Percentiles rank a stretch among this genome's conserved stretches.
Evolutionary conservation across 2,888 invertebrate genomes (phyloP).

Genomic region (Drosophila barbarae): DNA sequence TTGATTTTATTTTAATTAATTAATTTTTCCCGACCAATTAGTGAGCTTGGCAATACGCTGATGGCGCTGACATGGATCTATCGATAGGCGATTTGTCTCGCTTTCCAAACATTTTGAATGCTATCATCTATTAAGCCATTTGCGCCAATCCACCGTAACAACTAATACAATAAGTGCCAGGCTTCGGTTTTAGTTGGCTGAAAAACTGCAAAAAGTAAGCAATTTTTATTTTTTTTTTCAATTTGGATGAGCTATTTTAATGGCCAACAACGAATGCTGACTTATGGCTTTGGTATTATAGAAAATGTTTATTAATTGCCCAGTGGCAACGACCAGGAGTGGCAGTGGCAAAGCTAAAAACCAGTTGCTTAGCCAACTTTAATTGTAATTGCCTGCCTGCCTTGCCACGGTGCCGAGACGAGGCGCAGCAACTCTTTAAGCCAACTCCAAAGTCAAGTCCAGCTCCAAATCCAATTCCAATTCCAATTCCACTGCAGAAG

Average conservation of each 20-base stretch:
- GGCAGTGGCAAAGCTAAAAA: constrained; percentile 31
- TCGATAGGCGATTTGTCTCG: constrained; percentile 28
- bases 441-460: constrained; percentile 13
- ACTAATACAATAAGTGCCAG: constrained; percentile 1
- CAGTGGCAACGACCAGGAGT: constrained; percentile 50
- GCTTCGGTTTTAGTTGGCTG: constrained; percentile 6
- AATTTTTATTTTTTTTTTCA: constrained; percentile 48
- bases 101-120: constrained; percentile 36
- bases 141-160: constrained; percentile 30
- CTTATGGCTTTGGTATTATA: constrained; percentile 36
- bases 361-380: constrained; percentile 57
- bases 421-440: constrained; percentile 13
- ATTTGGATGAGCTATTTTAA: constrained; percentile 67
- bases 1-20: neutral
- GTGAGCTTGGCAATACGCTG: neutral
- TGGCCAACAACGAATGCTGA: constrained; percentile 49
- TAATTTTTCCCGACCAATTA: neutral
- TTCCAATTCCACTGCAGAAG: constrained; percentile 27
- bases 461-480: constrained; percentile 22
- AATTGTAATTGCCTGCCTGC: constrained; percentile 65
- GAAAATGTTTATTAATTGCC: constrained; percentile 63
- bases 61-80: constrained; percentile 7
- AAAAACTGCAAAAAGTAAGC: constrained; percentile 8
- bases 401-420: constrained; percentile 20
- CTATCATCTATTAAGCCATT: constrained; percentile 59